Conservation (phyloP, 1,140 invertebrate species). For the Mesaphorura yosii region DNA sequence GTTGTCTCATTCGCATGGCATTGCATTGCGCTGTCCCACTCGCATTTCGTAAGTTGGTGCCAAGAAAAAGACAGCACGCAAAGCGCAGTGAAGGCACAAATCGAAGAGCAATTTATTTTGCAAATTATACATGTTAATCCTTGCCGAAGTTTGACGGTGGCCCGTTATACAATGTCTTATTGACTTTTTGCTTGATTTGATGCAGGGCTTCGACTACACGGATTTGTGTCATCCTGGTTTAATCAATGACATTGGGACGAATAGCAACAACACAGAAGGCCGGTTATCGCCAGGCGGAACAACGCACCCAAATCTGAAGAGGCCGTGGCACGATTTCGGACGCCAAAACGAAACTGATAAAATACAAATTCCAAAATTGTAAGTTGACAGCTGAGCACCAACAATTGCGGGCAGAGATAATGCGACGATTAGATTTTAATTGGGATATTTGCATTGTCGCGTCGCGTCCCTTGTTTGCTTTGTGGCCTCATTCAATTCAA, state of each 20-base stretch:
- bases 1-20: too few relatives aligned
- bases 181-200: slow-evolving; percentile 2
- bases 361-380: slow-evolving; percentile 96
- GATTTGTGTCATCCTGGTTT: slow-evolving; percentile 57
- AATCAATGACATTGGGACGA: slow-evolving; percentile 34
- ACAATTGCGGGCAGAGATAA: background rate
- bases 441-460: too few relatives aligned
- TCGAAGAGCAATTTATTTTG: too few relatives aligned
- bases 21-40: too few relatives aligned
- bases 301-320: slow-evolving; percentile 36
- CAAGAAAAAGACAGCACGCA: too few relatives aligned
- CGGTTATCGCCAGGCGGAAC: slow-evolving; percentile 22
- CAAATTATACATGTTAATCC: too few relatives aligned
- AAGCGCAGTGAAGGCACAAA: too few relatives aligned
- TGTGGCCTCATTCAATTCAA: too few relatives aligned
- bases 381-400: slow-evolving; percentile 44
- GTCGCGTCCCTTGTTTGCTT: too few relatives aligned
- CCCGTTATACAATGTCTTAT: too few relatives aligned
- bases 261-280: slow-evolving; percentile 31
- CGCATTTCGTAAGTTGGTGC: too few relatives aligned
- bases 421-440: slow-evolving; percentile 1
- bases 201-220: slow-evolving; percentile 59
- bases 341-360: slow-evolving; percentile 86
- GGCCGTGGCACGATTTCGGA: slow-evolving; percentile 84
- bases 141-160: too few relatives aligned